A percentile compares a stretch with the other conserved stretches of the same genome.
Conservation (phyloP, 2,888 invertebrate species). For the Apotomis turbidana region DNA sequence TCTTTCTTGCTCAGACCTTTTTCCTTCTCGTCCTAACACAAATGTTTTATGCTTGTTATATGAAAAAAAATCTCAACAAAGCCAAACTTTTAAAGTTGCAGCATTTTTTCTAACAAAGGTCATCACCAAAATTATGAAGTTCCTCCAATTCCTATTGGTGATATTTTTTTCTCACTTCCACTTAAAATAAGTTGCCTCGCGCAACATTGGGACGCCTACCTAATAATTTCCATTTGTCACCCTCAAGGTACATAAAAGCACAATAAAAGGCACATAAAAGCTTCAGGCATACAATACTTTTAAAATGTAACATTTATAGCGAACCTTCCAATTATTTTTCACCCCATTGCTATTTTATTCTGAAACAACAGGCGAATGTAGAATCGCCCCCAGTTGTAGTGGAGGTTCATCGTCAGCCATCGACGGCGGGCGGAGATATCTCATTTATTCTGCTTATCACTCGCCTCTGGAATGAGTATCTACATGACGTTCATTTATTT, state of each 20-base stretch:
- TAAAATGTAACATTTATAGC: neutral
- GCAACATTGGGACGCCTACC: too few species aligned
- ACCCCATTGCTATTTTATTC: neutral
- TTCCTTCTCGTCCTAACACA: too few species aligned
- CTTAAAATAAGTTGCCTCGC: too few species aligned
- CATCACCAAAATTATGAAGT: neutral
- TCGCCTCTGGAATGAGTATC: constrained; percentile 63
- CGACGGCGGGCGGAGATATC: constrained; percentile 63
- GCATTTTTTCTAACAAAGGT: neutral
- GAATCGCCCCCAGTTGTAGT: constrained; percentile 16
- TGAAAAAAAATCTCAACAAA: neutral
- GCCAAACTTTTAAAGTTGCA: neutral
- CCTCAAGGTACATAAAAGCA: too few species aligned
- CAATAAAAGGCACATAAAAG: too few species aligned
- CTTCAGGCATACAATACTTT: too few species aligned
- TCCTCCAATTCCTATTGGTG: too few species aligned
- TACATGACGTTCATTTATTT: constrained; percentile 66
- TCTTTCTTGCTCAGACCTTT: too few species aligned
- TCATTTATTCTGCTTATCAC: constrained; percentile 74
- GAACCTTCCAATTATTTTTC: neutral
- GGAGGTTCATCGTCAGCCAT: constrained; percentile 47
- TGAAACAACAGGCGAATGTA: neutral
- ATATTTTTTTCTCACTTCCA: too few species aligned
- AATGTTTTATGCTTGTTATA: too few species aligned
- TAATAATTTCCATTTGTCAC: too few species aligned